A percentile compares a stretch with the other conserved stretches of the same genome.
phyloP scores from a whole-genome alignment of 2,888 invertebrate genomes.

The Aporophyla lueneburgensis region DNA sequence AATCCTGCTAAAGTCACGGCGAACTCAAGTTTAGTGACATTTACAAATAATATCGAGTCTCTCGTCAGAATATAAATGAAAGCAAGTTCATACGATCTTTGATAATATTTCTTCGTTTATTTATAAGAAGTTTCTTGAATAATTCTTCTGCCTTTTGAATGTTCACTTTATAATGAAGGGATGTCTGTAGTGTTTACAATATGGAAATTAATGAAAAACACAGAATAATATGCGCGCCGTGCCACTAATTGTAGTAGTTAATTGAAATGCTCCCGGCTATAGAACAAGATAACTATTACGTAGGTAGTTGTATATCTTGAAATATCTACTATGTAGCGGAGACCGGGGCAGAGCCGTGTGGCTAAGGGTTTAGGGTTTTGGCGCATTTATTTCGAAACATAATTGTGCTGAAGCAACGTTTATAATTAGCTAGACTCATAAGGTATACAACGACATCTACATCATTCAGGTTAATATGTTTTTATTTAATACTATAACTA shows the following conservation, averaged over 20 bases:
- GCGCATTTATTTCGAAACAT: not conserved
- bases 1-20: slow-evolving; percentile 25
- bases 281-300: slow-evolving; percentile 6
- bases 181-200: not conserved
- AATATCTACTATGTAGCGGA: not conserved
- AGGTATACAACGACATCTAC: not conserved
- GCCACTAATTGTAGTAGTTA: slow-evolving; percentile 24
- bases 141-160: not conserved
- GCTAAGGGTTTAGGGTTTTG: not conserved
- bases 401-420: not conserved
- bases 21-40: slow-evolving; percentile 23
- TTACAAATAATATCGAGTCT: slow-evolving; percentile 34
- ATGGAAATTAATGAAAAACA: slow-evolving; percentile 41
- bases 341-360: not conserved
- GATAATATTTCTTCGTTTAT: slow-evolving; percentile 13
- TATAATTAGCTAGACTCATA: too few relatives aligned
- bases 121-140: slow-evolving; percentile 1
- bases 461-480: too few relatives aligned
- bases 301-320: not conserved
- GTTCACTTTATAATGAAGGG: not conserved
- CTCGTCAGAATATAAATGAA: slow-evolving; percentile 22
- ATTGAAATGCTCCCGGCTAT: slow-evolving; percentile 32
- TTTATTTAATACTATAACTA: too few relatives aligned
- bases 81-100: slow-evolving; percentile 8
- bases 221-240: not conserved